Conservation (phyloP, 2,113 vertebrate genomes). For the Aphyosemion australe region DNA sequence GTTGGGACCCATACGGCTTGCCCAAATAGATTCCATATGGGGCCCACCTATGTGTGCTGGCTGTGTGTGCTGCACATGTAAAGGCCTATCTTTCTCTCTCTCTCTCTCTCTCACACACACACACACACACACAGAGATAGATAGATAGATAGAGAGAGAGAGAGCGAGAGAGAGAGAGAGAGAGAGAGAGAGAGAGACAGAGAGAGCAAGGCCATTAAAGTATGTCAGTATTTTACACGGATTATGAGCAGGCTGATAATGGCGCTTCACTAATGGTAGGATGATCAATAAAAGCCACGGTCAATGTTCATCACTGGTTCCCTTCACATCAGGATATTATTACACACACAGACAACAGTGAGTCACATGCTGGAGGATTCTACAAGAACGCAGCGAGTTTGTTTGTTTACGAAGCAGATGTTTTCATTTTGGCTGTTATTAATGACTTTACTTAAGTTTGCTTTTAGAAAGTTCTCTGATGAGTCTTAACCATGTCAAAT, state of each 20-base stretch:
- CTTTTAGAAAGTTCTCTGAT: too few species aligned
- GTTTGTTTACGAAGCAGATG: neutral
- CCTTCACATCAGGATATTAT: slow-evolving; percentile 38
- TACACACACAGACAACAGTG: slow-evolving; percentile 22
- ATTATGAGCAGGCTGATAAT: slow-evolving; percentile 63
- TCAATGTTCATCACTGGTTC: slow-evolving; percentile 40
- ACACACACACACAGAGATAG: neutral
- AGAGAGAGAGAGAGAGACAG: too few species aligned
- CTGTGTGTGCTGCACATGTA: too few species aligned
- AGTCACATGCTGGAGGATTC: slow-evolving; percentile 16
- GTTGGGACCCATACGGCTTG: too few species aligned
- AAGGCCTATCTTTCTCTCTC: too few species aligned
- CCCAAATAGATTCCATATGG: too few species aligned
- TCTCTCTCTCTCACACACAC: too few species aligned
- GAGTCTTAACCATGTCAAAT: too few species aligned
- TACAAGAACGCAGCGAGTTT: slow-evolving; percentile 17
- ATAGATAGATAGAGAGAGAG: too few species aligned
- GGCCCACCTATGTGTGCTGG: too few species aligned
- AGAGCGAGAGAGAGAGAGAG: too few species aligned
- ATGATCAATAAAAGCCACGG: slow-evolving; percentile 69
- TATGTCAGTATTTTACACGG: slow-evolving; percentile 50
- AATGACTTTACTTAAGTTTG: too few species aligned
- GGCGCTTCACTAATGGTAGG: slow-evolving; percentile 72
- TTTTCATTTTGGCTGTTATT: neutral
- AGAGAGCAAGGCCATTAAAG: slow-evolving; percentile 68